Base-by-base conservation (phyloP, 2,888 invertebrate genomes). In the Atethmia centrago region DNA sequence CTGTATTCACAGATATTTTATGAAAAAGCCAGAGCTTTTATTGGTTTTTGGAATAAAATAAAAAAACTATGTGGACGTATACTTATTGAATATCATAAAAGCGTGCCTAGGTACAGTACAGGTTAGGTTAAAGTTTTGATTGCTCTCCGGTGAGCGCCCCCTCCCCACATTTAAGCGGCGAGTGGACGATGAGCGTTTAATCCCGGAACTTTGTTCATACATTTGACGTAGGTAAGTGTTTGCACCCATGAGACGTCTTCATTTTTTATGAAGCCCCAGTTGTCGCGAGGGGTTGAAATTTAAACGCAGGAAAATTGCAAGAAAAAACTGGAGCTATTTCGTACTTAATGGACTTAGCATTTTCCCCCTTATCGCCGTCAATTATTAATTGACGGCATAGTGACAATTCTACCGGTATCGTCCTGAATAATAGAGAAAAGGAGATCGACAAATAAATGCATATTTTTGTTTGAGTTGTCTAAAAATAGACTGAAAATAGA, bases 121-220 rank as follows among this genome's bases (percentile, higher is more conserved):
- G 81, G 82, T 85, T 53, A 71, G 69, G 85, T 80, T 77, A 75
- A 91, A 92, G 87, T 92, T 92, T 89, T 88, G 89, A 92, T 92
- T 90, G 89, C 86, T 88, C 88, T 84, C 73, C 82, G 71, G 84
- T 77, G 74, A 68, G 67, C 77, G 68, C 67, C 40, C 63, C 16
- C 10, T 10, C 64, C 59, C 64, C 47, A 66, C 74, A 56, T 66
- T 75, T 63, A 69, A 83, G 79, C 67, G 65, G 51, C 36, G 68
- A 81, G 79, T 78, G 84, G 82, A 85, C 88, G 87, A 82, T 71
- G 81, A 87, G 79, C 87, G 84, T 88, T 89, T 89, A 88, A 89
- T 89, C 88, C 87, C 75, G 59, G 79, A 92, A 92, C 90, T 91
- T 91, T 87, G 85, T 85, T 88, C 86, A 85, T 85, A 88, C 83